Evolutionary conservation across 2,888 invertebrate genomes (phyloP), one percentile per base, ranked within the genome.

Genomic region (Nysson spinosus): DNA sequence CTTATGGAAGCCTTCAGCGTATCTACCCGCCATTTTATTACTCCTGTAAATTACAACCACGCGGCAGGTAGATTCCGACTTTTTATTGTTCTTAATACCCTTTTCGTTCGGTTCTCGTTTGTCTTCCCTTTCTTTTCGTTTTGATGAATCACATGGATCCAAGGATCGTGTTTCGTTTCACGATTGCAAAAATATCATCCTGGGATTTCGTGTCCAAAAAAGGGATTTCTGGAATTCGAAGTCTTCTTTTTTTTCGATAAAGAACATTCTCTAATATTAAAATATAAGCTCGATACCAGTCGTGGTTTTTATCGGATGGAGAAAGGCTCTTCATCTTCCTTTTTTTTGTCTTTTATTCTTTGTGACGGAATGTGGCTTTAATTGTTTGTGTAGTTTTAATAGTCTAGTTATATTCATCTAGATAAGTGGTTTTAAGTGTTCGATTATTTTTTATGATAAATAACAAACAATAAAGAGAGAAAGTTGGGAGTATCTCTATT

Each of bases 1-100:
- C 24, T 63, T 46, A 60, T 73, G 72, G 68, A 78, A 80, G 79
- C 79, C 75, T 78, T 77, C 78, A 80, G 78, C 79, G 71, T 62
- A 69, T 64, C 72, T 54, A 34, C 56, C 69, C 47, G 57, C 46
- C 54, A 30, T 37, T 5, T 20, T 19, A 20, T 19, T 11, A 9
- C 24, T 16, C 14, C n/a, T n/a, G n/a, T n/a, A n/a, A n/a, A 3
- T 17, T 34, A 3, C 2, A 14, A 9, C 20, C 19, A 5, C 47
- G 2, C 7, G 22, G 37, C 69, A 54, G 70, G 20, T 52, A 67
- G 56, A 73, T 46, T 46, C 34, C 26, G 43, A 54, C 42, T n/a
- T n/a, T 37, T 58, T 68, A 60, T 60, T 63, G 52, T 49, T 73
- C 47, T 56, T 43, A 28, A 62, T 37, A n/a, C 44, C 42, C 34